These are phyloP conservation scores for Siderastrea siderea DNA, from an alignment of 92 coral and sea anemone genomes.

Conservation along the genomic window DNA sequence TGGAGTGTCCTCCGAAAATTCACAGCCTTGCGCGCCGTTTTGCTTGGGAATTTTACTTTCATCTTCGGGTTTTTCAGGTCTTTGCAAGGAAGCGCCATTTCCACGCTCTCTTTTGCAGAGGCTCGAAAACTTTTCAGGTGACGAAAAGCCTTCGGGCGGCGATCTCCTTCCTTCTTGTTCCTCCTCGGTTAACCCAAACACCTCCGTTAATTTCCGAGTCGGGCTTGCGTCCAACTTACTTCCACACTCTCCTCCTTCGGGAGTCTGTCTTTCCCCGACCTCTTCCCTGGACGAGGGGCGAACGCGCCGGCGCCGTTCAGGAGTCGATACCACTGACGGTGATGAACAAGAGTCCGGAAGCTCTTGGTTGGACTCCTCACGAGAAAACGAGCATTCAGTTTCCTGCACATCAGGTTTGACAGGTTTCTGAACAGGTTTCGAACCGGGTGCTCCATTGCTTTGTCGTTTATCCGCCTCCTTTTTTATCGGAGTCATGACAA, in stretches of 20 bases:
- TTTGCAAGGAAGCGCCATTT: constrained; percentile 36
- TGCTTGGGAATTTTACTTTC: constrained; percentile 2
- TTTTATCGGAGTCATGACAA: constrained; percentile 33
- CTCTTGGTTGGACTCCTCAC: constrained; percentile 18
- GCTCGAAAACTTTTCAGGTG: constrained; percentile 41
- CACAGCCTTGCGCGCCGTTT: not conserved
- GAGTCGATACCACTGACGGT: constrained; percentile 46
- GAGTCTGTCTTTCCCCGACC: constrained; percentile 37
- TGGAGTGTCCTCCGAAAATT: not conserved
- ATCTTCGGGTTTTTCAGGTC: constrained; percentile 29
- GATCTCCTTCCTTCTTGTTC: constrained; percentile 33
- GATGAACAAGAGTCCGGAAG: constrained; percentile 44
- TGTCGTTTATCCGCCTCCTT: constrained; percentile 8
- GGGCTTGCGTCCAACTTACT: constrained; percentile 19
- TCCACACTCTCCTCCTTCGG: constrained; percentile 43
- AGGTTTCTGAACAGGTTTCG: constrained; percentile 28
- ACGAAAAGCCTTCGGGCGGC: constrained; percentile 52
- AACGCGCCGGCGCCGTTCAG: constrained; percentile 55
- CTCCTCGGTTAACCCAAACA: constrained; percentile 39
- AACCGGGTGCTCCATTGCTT: constrained; percentile 26
- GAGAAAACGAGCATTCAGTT: constrained; percentile 13
- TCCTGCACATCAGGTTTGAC: constrained; percentile 12
- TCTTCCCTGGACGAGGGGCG: constrained; percentile 39
- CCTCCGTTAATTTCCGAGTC: constrained; percentile 41
- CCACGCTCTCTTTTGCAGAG: constrained; percentile 42